phyloP scores from a whole-genome alignment of 2,888 invertebrate genomes.

The Tanytarsus gracilentus region DNA sequence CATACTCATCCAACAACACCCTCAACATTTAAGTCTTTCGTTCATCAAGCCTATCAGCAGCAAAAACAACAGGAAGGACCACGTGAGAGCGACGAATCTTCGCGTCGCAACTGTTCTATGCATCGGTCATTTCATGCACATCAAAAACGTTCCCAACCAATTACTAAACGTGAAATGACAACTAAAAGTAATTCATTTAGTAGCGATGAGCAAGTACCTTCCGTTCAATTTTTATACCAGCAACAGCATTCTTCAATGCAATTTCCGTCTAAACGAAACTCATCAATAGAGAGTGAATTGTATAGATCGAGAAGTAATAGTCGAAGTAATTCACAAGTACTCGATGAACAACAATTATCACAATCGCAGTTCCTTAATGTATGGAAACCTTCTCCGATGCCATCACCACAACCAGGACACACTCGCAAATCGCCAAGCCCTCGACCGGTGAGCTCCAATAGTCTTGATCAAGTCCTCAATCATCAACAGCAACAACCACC shows the following conservation, averaged over 20 bases:
- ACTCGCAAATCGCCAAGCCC: slow-evolving; percentile 8
- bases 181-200: slow-evolving; percentile 43
- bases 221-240: slow-evolving; percentile 7
- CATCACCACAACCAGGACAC: slow-evolving; percentile 16
- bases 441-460: slow-evolving; percentile 20
- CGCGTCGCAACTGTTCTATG: slow-evolving; percentile 41
- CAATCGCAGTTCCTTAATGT: slow-evolving; percentile 18
- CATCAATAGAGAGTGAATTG: slow-evolving; percentile 40
- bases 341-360: slow-evolving; percentile 11
- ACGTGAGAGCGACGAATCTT: slow-evolving; percentile 36
- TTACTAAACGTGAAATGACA: slow-evolving; percentile 35
- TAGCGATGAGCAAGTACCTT: slow-evolving; percentile 35
- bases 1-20: slow-evolving; percentile 12
- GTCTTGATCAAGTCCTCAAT: slow-evolving; percentile 23
- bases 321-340: slow-evolving; percentile 32
- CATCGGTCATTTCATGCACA: slow-evolving; percentile 40
- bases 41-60: slow-evolving; percentile 35
- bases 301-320: slow-evolving; percentile 41
- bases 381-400: slow-evolving; percentile 31
- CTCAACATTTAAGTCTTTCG: slow-evolving; percentile 8
- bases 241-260: slow-evolving; percentile 19
- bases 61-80: slow-evolving; percentile 35
- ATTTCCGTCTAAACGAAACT: not conserved
- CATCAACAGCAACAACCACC: slow-evolving; percentile 13
- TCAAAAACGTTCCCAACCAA: too few relatives aligned